These are phyloP conservation scores for Cotesia congregata DNA, from an alignment of 2,888 invertebrate genomes.

Conservation along the genomic window DNA sequence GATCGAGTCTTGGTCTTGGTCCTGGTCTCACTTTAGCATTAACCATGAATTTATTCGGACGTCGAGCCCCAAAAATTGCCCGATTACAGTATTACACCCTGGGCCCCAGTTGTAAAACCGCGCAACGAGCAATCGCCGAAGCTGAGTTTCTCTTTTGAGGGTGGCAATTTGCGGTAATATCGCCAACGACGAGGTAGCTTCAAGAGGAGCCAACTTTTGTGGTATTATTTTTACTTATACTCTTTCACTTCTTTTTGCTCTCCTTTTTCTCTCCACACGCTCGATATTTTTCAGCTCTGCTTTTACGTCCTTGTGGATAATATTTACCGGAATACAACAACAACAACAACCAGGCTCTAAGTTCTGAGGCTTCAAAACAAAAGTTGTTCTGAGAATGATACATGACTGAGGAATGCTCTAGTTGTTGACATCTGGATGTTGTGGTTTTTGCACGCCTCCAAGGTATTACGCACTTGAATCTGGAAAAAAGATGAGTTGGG, in stretches of 20 bases:
- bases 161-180: slow-evolving; percentile 70
- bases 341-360: not conserved
- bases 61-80: slow-evolving; percentile 63
- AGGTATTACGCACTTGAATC: not conserved
- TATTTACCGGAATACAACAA: slow-evolving; percentile 4
- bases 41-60: slow-evolving; percentile 68
- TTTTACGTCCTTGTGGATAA: slow-evolving; percentile 17
- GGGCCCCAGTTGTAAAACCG: slow-evolving; percentile 53
- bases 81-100: slow-evolving; percentile 67
- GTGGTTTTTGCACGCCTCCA: not conserved
- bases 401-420: not conserved
- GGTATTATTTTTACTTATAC: slow-evolving; percentile 24
- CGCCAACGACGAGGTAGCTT: slow-evolving; percentile 66
- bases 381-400: not conserved
- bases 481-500: too few relatives aligned
- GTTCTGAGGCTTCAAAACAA: not conserved
- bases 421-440: not conserved
- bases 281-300: slow-evolving; percentile 32
- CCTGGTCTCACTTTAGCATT: slow-evolving; percentile 54
- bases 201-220: not conserved
- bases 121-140: slow-evolving; percentile 60
- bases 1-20: not conserved
- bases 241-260: slow-evolving; percentile 46
- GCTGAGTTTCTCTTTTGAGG: slow-evolving; percentile 63
- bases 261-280: slow-evolving; percentile 46